A percentile compares a stretch with the other conserved stretches of the same genome.
Evolutionary conservation across 2,888 invertebrate species (phyloP).

Genomic region (Petrolisthes cinctipes): DNA sequence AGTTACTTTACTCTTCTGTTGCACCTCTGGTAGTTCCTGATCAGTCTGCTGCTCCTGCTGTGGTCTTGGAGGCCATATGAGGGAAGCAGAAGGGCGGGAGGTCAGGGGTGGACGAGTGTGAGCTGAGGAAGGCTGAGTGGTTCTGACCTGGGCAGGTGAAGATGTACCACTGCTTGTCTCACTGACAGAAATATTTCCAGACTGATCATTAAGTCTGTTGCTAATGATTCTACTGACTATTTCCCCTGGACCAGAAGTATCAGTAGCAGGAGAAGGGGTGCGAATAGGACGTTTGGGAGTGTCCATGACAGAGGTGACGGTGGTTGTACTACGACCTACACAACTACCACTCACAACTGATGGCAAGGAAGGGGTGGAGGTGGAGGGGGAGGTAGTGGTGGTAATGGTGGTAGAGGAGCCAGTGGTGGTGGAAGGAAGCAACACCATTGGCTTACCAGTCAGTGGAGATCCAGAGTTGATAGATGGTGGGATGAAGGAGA

Average conservation of each 20-base stretch:
- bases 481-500: constrained; percentile 43
- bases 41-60: constrained; percentile 3
- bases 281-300: constrained; percentile 16
- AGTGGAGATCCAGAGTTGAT: constrained; percentile 4
- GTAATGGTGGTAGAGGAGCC: background rate
- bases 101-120: constrained; percentile 8
- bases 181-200: constrained; percentile 13
- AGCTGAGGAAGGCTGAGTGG: background rate
- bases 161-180: constrained; percentile 23
- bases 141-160: constrained; percentile 1
- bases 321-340: constrained; percentile 13
- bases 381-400: background rate
- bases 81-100: constrained; percentile 30
- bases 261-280: background rate
- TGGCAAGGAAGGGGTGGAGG: background rate
- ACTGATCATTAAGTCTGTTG: background rate
- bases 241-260: constrained; percentile 1
- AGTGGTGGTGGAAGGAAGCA: constrained; percentile 5
- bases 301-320: constrained; percentile 16
- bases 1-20: constrained; percentile 11
- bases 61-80: constrained; percentile 46
- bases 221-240: constrained; percentile 41
- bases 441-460: constrained; percentile 13
- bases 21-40: background rate
- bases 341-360: background rate